phyloP scores from a whole-genome alignment of 2,797 vertebrate species.

The Xenopus petersii region DNA sequence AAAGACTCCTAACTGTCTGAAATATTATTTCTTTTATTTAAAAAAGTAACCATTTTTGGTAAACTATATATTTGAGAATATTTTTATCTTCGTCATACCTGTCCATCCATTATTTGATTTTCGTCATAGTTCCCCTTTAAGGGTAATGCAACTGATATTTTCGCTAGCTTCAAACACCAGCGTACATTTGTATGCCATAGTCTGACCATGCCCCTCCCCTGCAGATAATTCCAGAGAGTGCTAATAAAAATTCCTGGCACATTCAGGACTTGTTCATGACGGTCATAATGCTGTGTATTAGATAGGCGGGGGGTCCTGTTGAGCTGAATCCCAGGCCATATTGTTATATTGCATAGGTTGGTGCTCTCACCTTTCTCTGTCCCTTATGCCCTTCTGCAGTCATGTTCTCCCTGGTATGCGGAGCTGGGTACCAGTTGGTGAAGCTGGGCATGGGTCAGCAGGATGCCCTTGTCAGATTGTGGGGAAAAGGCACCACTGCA shows the following conservation, averaged over 20 bases:
- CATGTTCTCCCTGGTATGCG: not conserved
- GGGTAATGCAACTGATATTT: no score
- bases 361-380: not conserved
- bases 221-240: slow-evolving; percentile 34
- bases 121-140: no score
- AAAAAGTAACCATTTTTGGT: no score
- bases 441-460: slow-evolving; percentile 19
- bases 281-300: not conserved
- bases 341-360: slow-evolving; percentile 13
- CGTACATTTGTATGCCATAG: no score
- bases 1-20: no score
- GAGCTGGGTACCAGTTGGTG: slow-evolving; percentile 1
- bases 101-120: no score
- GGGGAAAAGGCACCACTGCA: slow-evolving; percentile 14
- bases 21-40: no score
- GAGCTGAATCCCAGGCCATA: slow-evolving; percentile 8
- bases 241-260: slow-evolving; percentile 46
- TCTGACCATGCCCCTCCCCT: slow-evolving; percentile 10
- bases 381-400: not conserved
- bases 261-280: slow-evolving; percentile 11
- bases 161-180: no score
- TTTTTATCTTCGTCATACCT: no score
- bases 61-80: no score
- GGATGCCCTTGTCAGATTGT: slow-evolving; percentile 6
- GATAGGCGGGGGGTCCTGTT: not conserved